These are phyloP conservation scores for Sylvia atricapilla DNA, from an alignment of 2,113 vertebrate genomes.

Conservation along the genomic window DNA sequence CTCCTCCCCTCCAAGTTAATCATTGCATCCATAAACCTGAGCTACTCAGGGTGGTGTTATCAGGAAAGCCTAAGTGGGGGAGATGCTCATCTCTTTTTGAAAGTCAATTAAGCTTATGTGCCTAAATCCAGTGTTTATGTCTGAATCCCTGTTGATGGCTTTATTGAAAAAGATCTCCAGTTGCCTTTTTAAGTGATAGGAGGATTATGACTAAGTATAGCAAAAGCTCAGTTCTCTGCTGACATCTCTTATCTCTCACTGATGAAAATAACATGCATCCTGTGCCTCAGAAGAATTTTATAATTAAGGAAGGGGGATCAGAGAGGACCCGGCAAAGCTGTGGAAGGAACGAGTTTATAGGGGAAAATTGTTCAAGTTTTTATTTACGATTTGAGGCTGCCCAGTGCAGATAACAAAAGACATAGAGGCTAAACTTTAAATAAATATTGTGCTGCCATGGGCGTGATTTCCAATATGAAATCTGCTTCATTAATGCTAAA, in stretches of 20 bases:
- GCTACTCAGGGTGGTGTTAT: background rate
- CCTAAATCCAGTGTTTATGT: conserved; percentile 3
- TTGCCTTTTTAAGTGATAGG: conserved; percentile 25
- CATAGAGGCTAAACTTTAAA: background rate
- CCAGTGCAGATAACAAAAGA: background rate
- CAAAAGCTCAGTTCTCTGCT: background rate
- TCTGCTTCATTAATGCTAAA: background rate
- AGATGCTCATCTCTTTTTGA: conserved; percentile 13
- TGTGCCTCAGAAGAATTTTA: background rate
- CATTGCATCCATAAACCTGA: background rate
- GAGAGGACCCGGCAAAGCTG: background rate
- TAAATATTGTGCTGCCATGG: background rate
- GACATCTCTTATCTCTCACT: background rate
- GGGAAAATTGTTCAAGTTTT: background rate
- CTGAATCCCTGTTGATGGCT: background rate
- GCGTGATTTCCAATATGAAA: background rate
- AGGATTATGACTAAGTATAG: conserved; percentile 12
- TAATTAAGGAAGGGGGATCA: background rate
- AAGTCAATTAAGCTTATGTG: conserved; percentile 31
- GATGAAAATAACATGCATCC: background rate
- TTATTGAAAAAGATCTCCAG: conserved; percentile 28
- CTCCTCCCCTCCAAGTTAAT: background rate
- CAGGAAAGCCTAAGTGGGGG: background rate
- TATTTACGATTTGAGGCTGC: background rate
- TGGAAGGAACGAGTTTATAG: background rate